phyloP scores from a whole-genome alignment of 2,797 vertebrate species.

The Miichthys miiuy region DNA sequence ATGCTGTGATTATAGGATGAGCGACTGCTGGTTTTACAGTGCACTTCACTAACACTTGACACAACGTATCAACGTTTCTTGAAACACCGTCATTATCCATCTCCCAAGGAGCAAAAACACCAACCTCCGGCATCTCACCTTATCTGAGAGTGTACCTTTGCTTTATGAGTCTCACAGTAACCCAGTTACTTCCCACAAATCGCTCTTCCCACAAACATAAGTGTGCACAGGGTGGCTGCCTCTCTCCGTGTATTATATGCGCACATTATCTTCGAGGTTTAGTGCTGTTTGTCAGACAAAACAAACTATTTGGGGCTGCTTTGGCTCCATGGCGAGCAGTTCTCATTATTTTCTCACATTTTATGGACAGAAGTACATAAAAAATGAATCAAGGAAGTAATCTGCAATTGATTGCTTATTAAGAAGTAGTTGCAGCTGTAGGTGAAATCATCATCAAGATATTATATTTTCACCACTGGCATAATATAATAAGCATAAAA shows the following conservation, averaged over 20 bases:
- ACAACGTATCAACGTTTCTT: constrained; percentile 19
- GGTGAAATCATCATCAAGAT: not conserved
- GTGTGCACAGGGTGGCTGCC: not conserved
- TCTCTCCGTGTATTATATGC: not conserved
- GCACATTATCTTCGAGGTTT: not conserved
- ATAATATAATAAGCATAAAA: not conserved
- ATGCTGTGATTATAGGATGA: constrained; percentile 54
- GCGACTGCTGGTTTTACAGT: constrained; percentile 11
- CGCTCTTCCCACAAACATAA: not conserved
- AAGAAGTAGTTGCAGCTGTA: not conserved
- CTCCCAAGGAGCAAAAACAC: constrained; percentile 25
- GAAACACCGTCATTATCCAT: constrained; percentile 50
- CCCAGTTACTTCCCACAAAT: too few relatives aligned
- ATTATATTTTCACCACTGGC: not conserved
- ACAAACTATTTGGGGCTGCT: not conserved
- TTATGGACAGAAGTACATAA: not conserved
- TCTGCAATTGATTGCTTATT: constrained; percentile 3
- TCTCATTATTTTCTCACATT: not conserved
- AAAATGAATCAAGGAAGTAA: not conserved
- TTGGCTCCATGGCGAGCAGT: too few relatives aligned
- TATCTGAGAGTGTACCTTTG: constrained; percentile 6
- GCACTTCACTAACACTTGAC: constrained; percentile 42
- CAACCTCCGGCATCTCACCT: constrained; percentile 3
- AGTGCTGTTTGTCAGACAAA: not conserved
- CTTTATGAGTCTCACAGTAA: not conserved